Evolutionary conservation across 1,140 invertebrate species (phyloP).

Genomic region (Hydropsyche tenuis): DNA sequence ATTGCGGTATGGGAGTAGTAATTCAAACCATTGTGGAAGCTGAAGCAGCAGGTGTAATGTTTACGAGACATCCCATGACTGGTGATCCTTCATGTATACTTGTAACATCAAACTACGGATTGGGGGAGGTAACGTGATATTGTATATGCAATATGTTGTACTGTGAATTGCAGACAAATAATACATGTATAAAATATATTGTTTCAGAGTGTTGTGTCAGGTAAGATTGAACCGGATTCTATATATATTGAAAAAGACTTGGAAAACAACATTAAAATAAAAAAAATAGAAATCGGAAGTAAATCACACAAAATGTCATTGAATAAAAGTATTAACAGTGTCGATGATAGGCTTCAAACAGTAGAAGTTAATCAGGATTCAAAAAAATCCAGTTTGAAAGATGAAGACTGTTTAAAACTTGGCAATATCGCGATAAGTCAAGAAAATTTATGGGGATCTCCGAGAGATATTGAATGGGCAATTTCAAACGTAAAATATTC

Average conservation of each 20-base stretch:
- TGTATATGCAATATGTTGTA: too few species aligned
- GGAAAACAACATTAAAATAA: conserved; percentile 60
- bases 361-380: conserved; percentile 57
- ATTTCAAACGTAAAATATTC: conserved; percentile 60
- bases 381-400: conserved; percentile 61
- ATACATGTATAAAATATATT: conserved; percentile 47
- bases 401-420: conserved; percentile 61
- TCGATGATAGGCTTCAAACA: conserved; percentile 53
- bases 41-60: conserved; percentile 78
- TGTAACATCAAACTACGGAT: conserved; percentile 80
- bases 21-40: conserved; percentile 79
- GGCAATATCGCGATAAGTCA: conserved; percentile 66
- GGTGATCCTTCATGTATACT: conserved; percentile 71
- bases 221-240: conserved; percentile 75
- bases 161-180: too few species aligned
- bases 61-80: conserved; percentile 76
- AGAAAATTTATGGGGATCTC: conserved; percentile 69
- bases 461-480: conserved; percentile 81
- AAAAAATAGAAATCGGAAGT: conserved; percentile 62
- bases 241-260: conserved; percentile 65
- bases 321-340: conserved; percentile 39
- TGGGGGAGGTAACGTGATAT: conserved; percentile 76
- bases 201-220: conserved; percentile 77
- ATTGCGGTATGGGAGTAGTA: conserved; percentile 77
- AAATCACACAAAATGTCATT: conserved; percentile 66